A percentile compares a stretch with the other conserved stretches of the same genome.
These are phyloP conservation scores for Heliconius cydno DNA, from an alignment of 2,888 invertebrate genomes.

Conservation along the genomic window DNA sequence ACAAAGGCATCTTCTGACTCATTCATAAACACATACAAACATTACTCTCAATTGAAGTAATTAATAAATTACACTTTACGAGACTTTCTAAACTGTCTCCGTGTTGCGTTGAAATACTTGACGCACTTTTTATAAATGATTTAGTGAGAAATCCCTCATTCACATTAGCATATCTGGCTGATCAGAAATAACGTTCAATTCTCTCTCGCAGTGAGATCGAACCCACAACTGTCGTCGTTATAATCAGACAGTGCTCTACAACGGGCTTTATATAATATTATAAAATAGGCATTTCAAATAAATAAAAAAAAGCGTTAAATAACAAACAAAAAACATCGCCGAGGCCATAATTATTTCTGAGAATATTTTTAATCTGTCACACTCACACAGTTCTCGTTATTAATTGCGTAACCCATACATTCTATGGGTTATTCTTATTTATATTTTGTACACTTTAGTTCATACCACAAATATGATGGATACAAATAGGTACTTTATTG, in stretches of 20 bases:
- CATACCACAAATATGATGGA: constrained; percentile 11
- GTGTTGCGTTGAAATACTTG: background rate
- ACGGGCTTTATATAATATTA: background rate
- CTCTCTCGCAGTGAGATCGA: background rate
- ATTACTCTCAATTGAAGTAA: constrained; percentile 22
- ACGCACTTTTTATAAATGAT: background rate
- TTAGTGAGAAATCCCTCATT: background rate
- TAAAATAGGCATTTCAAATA: background rate
- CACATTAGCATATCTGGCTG: background rate
- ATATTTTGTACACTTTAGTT: background rate
- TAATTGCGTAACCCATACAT: constrained; percentile 22
- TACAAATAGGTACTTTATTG: constrained; percentile 22
- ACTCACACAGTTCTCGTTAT: constrained; percentile 2
- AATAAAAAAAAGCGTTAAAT: background rate
- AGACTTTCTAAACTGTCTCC: constrained; percentile 13
- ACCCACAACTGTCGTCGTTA: background rate
- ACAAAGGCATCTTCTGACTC: constrained; percentile 28
- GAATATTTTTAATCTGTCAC: constrained; percentile 16
- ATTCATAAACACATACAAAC: constrained; percentile 28
- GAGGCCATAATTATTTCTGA: constrained; percentile 23
- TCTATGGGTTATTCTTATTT: background rate
- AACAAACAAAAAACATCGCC: constrained; percentile 10
- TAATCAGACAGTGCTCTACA: background rate
- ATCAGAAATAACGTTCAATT: background rate
- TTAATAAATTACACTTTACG: constrained; percentile 19